Percentiles rank a stretch among this genome's conserved stretches.
phyloP scores from a whole-genome alignment of 2,113 vertebrate genomes.

The Paramormyrops kingsleyae region DNA sequence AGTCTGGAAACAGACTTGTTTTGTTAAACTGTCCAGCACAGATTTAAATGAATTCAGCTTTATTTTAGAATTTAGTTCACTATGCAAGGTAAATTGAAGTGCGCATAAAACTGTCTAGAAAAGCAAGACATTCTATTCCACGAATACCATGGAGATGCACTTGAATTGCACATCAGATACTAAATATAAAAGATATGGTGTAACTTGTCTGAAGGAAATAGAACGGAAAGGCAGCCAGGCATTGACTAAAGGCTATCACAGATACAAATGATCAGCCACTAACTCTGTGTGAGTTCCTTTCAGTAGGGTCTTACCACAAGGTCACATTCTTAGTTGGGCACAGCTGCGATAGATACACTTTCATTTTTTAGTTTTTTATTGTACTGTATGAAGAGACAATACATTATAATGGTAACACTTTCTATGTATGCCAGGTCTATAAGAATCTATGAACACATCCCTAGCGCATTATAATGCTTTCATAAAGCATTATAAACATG shows the following conservation, averaged over 20 bases:
- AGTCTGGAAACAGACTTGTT: not conserved
- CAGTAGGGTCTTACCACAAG: not conserved
- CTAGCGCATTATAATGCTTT: not conserved
- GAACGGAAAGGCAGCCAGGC: not conserved
- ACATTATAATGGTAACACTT: not conserved
- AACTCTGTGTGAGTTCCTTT: not conserved
- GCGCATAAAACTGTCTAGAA: not conserved
- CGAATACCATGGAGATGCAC: not conserved
- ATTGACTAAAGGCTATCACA: not conserved
- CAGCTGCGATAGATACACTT: not conserved
- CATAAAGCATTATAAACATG: not conserved
- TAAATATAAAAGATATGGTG: not conserved
- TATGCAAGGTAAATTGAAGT: not conserved
- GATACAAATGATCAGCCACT: not conserved
- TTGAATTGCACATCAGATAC: not conserved
- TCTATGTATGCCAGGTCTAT: not conserved
- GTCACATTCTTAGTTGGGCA: not conserved
- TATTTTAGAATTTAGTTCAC: not conserved
- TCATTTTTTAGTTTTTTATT: not conserved
- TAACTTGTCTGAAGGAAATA: not conserved
- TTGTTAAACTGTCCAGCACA: not conserved
- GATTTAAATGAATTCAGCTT: not conserved
- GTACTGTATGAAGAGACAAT: not conserved
- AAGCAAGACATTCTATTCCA: not conserved
- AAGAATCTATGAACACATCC: not conserved